Evolutionary conservation across 2,888 invertebrate species (phyloP), one percentile per base, ranked within the genome.

Genomic region (Sialis lutaria): DNA sequence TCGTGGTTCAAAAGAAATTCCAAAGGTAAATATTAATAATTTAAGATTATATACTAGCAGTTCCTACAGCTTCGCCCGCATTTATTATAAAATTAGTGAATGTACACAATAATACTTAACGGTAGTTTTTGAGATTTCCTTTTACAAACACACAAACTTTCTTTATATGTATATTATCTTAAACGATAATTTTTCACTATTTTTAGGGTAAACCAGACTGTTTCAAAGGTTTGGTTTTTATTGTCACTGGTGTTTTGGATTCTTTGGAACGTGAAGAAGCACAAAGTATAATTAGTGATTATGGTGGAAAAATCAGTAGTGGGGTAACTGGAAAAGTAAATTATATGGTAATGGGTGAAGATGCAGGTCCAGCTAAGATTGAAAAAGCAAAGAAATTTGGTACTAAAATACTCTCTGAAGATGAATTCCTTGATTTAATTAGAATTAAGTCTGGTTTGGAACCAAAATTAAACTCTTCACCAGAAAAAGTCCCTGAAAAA

Each of bases 201-300:
- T 48, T 33, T 35, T 43, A 82, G 79, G 87, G 87, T 33, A 70
- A 75, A 45, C 74, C 78, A 10, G 69, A 79, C 58, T 88, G 88
- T 58, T 64, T 89, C 3, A 73, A 73, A 45, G 77, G 82, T 46
- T 65, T 77, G 47, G 77, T 75, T 5, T 87, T 89, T 57, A 61
- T 88, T 5, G 65, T 90, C 45, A 92, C 91, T 37, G 95, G 92
- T 33, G 82, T 92, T 2, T 66, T 91, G 42, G 91, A 93, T 58
- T 90, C 90, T 0, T 69, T 93, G 53, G 89, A 90, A 55, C 72
- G 85, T 9, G 86, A 89, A 5, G 89, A 90, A 56, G 76, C 82
- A 5, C 72, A 74, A 34, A 74, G 73, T 1, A 67, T 89, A 6
- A 77, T 93, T 9, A 77, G 75, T 48, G 77, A 79, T 53, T 83